Conservation (phyloP, 2,797 vertebrate genomes). For the Erethizon dorsatum region DNA sequence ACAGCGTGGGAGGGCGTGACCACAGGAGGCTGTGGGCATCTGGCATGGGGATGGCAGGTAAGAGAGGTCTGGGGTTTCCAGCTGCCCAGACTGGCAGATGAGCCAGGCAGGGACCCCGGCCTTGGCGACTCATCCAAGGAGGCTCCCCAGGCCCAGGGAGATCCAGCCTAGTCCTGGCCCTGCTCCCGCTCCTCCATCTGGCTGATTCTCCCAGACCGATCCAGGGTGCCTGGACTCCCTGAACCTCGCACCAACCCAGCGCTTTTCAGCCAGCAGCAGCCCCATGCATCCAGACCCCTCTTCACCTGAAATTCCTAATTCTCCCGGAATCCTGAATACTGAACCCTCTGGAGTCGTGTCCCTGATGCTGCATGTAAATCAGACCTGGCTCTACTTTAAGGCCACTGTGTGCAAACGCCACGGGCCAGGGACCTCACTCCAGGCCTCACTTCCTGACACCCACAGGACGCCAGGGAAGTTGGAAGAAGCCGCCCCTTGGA, state of each 20-base stretch:
- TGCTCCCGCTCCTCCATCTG: not conserved
- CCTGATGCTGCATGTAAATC: too few species aligned
- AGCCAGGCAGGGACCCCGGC: not conserved
- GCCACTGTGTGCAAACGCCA: not conserved
- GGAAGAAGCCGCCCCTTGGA: too few species aligned
- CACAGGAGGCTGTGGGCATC: constrained; percentile 58
- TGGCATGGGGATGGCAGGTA: not conserved
- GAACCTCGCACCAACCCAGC: too few species aligned
- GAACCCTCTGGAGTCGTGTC: too few species aligned
- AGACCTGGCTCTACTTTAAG: too few species aligned
- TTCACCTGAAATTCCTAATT: not conserved
- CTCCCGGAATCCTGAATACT: not conserved
- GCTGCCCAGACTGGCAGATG: not conserved
- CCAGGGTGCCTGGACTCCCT: not conserved
- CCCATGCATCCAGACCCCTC: too few species aligned
- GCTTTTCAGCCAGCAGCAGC: not conserved
- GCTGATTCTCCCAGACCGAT: not conserved
- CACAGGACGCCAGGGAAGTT: fast-evolving
- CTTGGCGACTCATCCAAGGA: too few species aligned
- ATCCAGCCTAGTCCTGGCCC: not conserved
- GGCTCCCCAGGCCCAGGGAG: not conserved
- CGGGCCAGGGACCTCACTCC: not conserved
- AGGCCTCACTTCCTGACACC: not conserved
- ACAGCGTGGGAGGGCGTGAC: constrained; percentile 58
- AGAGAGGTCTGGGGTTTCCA: constrained; percentile 7